Evolutionary conservation across 2,797 vertebrate genomes (phyloP).

Genomic region (Avahi laniger): DNA sequence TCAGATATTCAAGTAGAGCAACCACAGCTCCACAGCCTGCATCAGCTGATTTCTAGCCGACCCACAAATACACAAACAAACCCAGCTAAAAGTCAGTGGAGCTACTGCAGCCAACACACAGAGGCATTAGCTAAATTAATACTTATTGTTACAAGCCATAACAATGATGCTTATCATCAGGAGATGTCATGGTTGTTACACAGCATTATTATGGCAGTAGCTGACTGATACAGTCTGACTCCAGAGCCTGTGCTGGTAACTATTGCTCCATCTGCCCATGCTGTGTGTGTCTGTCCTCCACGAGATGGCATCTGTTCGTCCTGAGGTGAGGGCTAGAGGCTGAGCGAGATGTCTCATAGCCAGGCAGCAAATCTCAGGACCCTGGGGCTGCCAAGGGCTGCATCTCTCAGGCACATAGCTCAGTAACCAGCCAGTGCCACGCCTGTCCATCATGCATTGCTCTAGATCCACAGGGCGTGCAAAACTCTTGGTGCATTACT

Average conservation of each 20-base stretch:
- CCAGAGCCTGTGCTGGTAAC: background rate
- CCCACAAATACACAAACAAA: background rate
- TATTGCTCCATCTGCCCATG: accelerated
- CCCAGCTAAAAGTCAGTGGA: too few species aligned
- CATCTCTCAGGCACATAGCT: background rate
- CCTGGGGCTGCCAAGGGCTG: background rate
- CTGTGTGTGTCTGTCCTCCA: background rate
- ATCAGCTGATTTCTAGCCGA: background rate
- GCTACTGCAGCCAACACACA: background rate
- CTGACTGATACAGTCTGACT: conserved; percentile 10
- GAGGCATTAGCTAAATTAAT: background rate
- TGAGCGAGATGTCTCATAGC: background rate
- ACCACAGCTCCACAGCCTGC: background rate
- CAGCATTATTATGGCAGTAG: background rate
- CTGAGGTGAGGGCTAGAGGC: background rate
- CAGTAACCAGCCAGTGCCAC: background rate
- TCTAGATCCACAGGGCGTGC: background rate
- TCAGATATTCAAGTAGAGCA: background rate
- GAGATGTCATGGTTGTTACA: background rate
- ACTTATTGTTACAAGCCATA: background rate
- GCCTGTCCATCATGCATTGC: background rate
- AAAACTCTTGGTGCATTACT: background rate
- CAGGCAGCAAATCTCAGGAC: background rate
- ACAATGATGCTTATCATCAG: background rate
- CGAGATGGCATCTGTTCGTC: background rate